phyloP scores from a whole-genome alignment of 2,113 vertebrate species.

The Corydoras sp. region DNA sequence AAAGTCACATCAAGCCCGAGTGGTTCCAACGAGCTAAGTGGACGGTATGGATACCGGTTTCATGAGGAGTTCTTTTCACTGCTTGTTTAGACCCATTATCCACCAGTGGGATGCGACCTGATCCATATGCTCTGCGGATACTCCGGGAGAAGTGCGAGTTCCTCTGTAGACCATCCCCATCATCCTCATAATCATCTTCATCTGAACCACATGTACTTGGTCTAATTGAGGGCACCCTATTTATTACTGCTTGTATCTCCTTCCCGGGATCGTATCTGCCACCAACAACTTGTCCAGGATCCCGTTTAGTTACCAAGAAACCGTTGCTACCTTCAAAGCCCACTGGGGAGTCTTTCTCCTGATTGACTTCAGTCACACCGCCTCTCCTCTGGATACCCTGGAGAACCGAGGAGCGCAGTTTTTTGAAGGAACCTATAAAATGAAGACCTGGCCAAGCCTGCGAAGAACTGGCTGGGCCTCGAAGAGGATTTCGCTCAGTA shows the following conservation, averaged over 20 bases:
- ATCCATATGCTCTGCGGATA: slow-evolving; percentile 81
- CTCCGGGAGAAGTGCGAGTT: slow-evolving; percentile 84
- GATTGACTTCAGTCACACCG: slow-evolving; percentile 41
- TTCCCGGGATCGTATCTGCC: too few relatives aligned
- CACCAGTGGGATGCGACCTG: slow-evolving; percentile 79
- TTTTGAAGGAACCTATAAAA: slow-evolving; percentile 91
- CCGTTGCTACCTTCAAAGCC: slow-evolving; percentile 42
- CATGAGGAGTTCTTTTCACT: slow-evolving; percentile 20
- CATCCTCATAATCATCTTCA: slow-evolving; percentile 67
- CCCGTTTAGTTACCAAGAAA: slow-evolving; percentile 31
- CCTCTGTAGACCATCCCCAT: slow-evolving; percentile 70
- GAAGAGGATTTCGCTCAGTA: slow-evolving; percentile 62
- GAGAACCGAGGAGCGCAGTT: slow-evolving; percentile 82
- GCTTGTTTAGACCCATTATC: slow-evolving; percentile 58
- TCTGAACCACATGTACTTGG: slow-evolving; percentile 37
- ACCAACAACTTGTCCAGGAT: not conserved
- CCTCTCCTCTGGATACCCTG: slow-evolving; percentile 84
- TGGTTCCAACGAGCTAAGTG: slow-evolving; percentile 42
- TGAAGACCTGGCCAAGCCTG: slow-evolving; percentile 80
- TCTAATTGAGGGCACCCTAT: slow-evolving; percentile 53
- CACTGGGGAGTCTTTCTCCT: slow-evolving; percentile 40
- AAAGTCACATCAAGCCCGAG: slow-evolving; percentile 45
- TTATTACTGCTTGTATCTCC: slow-evolving; percentile 41
- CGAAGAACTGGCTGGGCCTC: slow-evolving; percentile 50
- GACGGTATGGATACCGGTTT: slow-evolving; percentile 11